phyloP scores from a whole-genome alignment of 1,140 invertebrate species.

The Daktulosphaira vitifoliae region DNA sequence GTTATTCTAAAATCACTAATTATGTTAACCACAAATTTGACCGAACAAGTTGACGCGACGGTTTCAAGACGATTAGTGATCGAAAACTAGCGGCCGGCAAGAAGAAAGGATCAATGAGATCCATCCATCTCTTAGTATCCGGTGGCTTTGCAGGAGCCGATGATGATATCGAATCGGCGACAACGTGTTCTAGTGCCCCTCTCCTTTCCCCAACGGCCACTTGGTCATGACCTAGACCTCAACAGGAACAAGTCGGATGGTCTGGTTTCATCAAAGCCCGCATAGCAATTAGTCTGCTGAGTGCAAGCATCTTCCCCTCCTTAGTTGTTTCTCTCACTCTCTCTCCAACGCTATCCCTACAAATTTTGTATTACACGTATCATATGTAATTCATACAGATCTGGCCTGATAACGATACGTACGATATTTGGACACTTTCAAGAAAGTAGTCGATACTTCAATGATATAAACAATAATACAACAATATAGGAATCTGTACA shows the following conservation, averaged over 20 bases:
- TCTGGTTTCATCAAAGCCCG: conserved; percentile 33
- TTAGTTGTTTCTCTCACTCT: not conserved
- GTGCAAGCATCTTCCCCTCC: not conserved
- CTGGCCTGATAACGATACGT: conserved; percentile 5
- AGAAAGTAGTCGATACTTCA: conserved; percentile 6
- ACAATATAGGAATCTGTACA: no score
- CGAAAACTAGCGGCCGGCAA: conserved; percentile 16
- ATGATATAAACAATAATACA: no score
- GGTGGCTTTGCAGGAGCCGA: conserved; percentile 19
- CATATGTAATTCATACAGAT: conserved; percentile 10
- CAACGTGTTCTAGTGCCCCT: conserved; percentile 28
- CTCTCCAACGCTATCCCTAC: not conserved
- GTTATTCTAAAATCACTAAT: no score
- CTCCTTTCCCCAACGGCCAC: conserved; percentile 6
- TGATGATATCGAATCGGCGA: conserved; percentile 28
- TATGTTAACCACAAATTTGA: not conserved
- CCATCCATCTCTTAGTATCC: conserved; percentile 14
- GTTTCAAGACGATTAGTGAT: conserved; percentile 31
- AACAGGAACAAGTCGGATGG: conserved; percentile 32
- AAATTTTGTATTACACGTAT: conserved; percentile 5
- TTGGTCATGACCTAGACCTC: conserved; percentile 34
- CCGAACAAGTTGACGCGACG: conserved; percentile 32
- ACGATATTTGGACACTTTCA: not conserved
- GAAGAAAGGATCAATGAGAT: conserved; percentile 32
- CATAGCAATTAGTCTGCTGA: conserved; percentile 26